Percentiles rank a stretch among this genome's conserved stretches.
Evolutionary conservation across 2,113 vertebrate species (phyloP).

Genomic region (Tenebrosternarchus preto): DNA sequence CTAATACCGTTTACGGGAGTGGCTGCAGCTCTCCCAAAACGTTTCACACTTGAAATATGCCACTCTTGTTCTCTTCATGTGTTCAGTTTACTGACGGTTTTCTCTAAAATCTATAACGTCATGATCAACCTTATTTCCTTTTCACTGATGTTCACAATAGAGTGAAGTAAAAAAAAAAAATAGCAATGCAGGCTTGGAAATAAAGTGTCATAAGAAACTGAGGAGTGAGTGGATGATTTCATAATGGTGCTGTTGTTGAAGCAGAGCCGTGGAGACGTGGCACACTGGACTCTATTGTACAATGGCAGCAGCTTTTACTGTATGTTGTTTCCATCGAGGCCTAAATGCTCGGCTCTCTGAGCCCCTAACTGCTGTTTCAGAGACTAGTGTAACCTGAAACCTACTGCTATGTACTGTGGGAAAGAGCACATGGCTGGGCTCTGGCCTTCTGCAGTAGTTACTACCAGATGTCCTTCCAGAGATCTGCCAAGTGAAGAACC

Average conservation of each 20-base stretch:
- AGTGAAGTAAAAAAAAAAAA: no score
- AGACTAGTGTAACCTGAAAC: slow-evolving; percentile 49
- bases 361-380: slow-evolving; percentile 19
- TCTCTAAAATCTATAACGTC: no score
- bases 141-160: not conserved
- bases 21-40: not conserved
- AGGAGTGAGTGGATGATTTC: not conserved
- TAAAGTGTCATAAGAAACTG: not conserved
- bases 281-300: slow-evolving; percentile 35
- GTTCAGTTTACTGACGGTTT: no score
- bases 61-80: no score
- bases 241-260: slow-evolving; percentile 13
- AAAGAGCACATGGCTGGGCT: not conserved
- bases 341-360: not conserved
- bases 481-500: not conserved
- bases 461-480: not conserved
- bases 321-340: slow-evolving; percentile 33
- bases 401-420: slow-evolving; percentile 6
- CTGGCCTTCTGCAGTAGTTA: not conserved
- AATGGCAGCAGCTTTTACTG: not conserved
- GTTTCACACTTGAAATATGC: not conserved
- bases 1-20: not conserved
- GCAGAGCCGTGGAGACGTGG: slow-evolving; percentile 14
- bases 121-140: not conserved
- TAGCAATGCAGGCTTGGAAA: no score